Conservation (phyloP, 2,797 vertebrate genomes). For the Aythya fuligula region DNA sequence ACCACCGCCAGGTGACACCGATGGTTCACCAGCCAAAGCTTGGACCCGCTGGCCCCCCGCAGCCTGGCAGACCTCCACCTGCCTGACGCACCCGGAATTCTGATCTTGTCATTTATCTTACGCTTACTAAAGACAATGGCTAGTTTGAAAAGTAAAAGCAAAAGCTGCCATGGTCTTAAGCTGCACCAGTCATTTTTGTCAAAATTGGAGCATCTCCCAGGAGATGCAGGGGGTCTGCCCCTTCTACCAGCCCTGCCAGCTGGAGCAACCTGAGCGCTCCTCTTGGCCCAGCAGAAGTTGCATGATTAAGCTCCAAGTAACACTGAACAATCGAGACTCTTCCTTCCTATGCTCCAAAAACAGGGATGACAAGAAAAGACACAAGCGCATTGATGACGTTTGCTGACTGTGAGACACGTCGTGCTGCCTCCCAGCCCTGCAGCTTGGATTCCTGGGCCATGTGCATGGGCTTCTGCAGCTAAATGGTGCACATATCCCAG, state of each 20-base stretch:
- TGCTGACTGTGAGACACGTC: too few species aligned
- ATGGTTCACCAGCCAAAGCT: background rate
- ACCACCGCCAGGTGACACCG: background rate
- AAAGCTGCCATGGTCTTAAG: background rate
- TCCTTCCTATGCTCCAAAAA: background rate
- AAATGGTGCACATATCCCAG: rapidly evolving
- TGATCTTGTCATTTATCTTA: background rate
- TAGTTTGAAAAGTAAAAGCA: background rate
- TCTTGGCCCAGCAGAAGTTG: too few species aligned
- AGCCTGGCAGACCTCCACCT: background rate
- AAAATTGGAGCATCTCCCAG: background rate
- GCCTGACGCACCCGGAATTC: too few species aligned
- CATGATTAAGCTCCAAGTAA: background rate
- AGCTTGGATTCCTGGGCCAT: background rate
- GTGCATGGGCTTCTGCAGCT: background rate
- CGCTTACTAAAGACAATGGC: background rate
- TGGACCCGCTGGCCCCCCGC: background rate
- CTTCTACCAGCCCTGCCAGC: too few species aligned
- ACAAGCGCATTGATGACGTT: background rate
- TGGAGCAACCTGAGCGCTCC: too few species aligned
- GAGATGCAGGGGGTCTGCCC: too few species aligned
- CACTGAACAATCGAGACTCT: background rate
- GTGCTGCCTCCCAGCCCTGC: background rate
- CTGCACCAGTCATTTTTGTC: background rate
- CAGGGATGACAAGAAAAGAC: background rate